A percentile compares a stretch with the other conserved stretches of the same genome.
Evolutionary conservation across 2,797 vertebrate genomes (phyloP).

Genomic region (Chloroceryle inda): DNA sequence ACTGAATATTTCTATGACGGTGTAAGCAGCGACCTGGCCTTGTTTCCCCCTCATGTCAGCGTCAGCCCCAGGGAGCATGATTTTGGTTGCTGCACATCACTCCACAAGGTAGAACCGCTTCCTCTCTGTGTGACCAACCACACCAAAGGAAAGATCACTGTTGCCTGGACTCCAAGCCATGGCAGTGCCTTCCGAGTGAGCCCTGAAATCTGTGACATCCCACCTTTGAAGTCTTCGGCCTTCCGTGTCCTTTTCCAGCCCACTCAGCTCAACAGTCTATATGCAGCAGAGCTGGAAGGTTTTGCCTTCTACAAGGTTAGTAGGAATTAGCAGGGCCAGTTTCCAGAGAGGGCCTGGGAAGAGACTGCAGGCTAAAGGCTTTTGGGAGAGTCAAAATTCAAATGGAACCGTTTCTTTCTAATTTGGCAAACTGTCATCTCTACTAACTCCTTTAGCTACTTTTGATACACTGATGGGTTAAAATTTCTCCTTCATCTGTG

Average conservation of each 20-base stretch:
- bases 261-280: conserved; percentile 82
- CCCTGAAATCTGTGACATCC: conserved; percentile 84
- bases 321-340: neutral
- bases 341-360: neutral
- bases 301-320: conserved; percentile 89
- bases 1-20: conserved; percentile 82
- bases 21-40: conserved; percentile 21
- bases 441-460: neutral
- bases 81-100: conserved; percentile 82
- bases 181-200: conserved; percentile 85
- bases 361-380: neutral
- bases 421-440: neutral
- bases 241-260: conserved; percentile 88
- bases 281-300: conserved; percentile 89
- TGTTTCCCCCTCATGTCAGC: conserved; percentile 80
- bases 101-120: conserved; percentile 29
- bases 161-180: conserved; percentile 85
- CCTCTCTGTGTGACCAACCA: conserved; percentile 88
- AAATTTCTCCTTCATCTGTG: neutral
- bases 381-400: neutral
- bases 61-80: conserved; percentile 84
- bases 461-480: neutral
- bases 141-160: conserved; percentile 86
- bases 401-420: neutral
- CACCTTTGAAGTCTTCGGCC: conserved; percentile 88